Conservation (phyloP, 2,888 invertebrate genomes). For the Melanargia galathea region DNA sequence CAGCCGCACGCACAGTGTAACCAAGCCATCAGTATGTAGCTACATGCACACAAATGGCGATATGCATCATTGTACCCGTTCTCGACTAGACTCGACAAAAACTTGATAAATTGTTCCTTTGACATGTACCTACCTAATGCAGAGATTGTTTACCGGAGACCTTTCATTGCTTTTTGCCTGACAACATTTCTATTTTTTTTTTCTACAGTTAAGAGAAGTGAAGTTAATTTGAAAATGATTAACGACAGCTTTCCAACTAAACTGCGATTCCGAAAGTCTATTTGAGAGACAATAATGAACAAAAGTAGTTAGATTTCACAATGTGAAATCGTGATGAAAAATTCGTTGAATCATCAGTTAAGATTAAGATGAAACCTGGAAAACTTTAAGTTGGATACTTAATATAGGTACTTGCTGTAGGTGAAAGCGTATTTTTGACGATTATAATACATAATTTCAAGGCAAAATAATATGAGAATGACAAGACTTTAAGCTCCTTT, state of each 20-base stretch:
- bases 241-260: constrained; percentile 4
- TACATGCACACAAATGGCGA: constrained; percentile 31
- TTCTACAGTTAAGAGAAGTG: neutral
- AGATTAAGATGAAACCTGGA: too few species aligned
- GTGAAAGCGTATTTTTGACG: too few species aligned
- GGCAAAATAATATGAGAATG: neutral
- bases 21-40: constrained; percentile 21
- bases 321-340: constrained; percentile 10
- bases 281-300: neutral
- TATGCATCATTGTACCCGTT: constrained; percentile 31
- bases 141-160: constrained; percentile 19
- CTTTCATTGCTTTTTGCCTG: constrained; percentile 22
- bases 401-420: too few species aligned
- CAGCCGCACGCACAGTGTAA: neutral
- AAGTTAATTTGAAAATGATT: constrained; percentile 18
- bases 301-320: neutral
- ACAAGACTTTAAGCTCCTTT: neutral
- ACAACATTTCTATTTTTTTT: constrained; percentile 10
- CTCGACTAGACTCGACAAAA: constrained; percentile 33
- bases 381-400: too few species aligned
- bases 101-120: constrained; percentile 37
- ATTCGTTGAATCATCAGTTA: neutral
- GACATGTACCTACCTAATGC: constrained; percentile 30
- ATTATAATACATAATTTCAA: too few species aligned
- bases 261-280: constrained; percentile 2